Evolutionary conservation across 1,140 invertebrate genomes (phyloP), one percentile per base, ranked within the genome.

Genomic region (Drosophila erecta): DNA sequence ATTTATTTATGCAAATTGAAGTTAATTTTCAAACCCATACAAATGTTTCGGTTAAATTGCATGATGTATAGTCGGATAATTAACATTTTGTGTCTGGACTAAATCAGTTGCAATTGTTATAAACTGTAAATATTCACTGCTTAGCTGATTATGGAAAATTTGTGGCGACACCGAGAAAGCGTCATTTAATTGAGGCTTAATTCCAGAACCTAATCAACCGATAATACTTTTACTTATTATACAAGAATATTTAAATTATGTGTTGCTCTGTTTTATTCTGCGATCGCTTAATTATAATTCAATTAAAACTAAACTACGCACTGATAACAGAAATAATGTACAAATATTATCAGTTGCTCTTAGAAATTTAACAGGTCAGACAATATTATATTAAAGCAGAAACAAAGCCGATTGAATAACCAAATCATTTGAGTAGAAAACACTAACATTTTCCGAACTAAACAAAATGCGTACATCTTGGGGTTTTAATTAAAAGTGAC

Each of bases 1-100:
- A 86, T 74, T 81, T 86, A 74, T 77, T 81, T 81, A 71, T 71
- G 65, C 51, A 67, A 86, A 85, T 86, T 66, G 64, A 44, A 61
- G 74, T 60, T 66, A 67, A 69, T 75, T 69, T 81, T 49, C 35
- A 8, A 58, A n/a, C 30, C 43, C 27, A 17, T 57, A 54, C 58
- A 60, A 54, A 40, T 64, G 54, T 38, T 64, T 59, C 57, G 33
- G 22, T 77, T 24, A 37, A 35, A 49, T 72, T 54, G 47, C 72
- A 60, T 67, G 62, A 43, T 69, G 47, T 81, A 77, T 85, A 50
- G 62, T 53, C 27, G 35, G 61, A 54, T 72, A 79, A 84, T 84
- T 83, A 83, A 47, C 58, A 57, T 66, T 75, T 43, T 35, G 11
- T 7, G n/a, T 5, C n/a, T 11, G 46, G 4, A 11, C 11, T 10